phyloP scores from a whole-genome alignment of 1,140 invertebrate genomes.

The Drosophila suzukii region DNA sequence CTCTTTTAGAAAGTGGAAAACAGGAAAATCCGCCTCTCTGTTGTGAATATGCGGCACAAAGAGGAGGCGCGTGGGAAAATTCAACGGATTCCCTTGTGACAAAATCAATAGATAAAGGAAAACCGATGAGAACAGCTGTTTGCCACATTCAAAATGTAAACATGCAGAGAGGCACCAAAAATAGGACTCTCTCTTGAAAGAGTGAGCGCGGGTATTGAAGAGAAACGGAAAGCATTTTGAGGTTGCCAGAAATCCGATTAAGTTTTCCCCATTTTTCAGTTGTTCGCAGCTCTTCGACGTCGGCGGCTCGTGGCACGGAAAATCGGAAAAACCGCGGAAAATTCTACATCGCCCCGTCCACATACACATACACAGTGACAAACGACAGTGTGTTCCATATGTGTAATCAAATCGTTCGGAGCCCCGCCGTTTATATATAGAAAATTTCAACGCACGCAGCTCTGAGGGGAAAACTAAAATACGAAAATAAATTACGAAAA shows the following conservation, averaged over 20 bases:
- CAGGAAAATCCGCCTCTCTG: constrained; percentile 43
- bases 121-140: constrained; percentile 65
- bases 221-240: constrained; percentile 7
- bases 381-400: constrained; percentile 72
- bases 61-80: constrained; percentile 20
- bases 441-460: constrained; percentile 79
- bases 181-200: constrained; percentile 41
- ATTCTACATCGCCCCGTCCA: constrained; percentile 34
- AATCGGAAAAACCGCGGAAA: constrained; percentile 40
- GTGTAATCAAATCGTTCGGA: constrained; percentile 73
- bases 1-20: background rate
- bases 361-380: constrained; percentile 35
- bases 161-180: constrained; percentile 48
- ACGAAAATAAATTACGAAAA: constrained; percentile 62
- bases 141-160: constrained; percentile 43
- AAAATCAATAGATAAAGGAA: constrained; percentile 75
- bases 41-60: constrained; percentile 73
- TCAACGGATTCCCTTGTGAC: constrained; percentile 46
- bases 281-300: constrained; percentile 77
- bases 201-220: background rate
- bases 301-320: constrained; percentile 58
- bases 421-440: constrained; percentile 81
- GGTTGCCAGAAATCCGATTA: constrained; percentile 20
- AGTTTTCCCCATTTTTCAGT: constrained; percentile 64
- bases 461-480: constrained; percentile 66